Evolutionary conservation across 2,797 vertebrate genomes (phyloP), one percentile per base, ranked within the genome.

Genomic region (Labroides dimidiatus): DNA sequence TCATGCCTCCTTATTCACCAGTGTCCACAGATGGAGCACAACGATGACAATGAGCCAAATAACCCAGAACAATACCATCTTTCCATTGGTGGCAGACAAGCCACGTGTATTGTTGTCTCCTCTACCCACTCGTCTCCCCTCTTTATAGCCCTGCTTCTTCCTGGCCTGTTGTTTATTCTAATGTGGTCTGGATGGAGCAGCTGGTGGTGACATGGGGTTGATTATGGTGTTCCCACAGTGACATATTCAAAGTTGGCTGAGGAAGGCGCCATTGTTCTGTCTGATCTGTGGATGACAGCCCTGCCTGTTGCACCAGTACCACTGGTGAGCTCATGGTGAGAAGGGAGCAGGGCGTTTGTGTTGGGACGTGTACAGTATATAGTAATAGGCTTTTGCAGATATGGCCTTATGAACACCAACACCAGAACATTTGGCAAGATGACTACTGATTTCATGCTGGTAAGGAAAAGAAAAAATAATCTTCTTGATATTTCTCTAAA

Each of bases 181-280:
- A 93, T 91, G 77, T 80, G 85, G 78, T 70, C 72, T 21, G 42
- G 85, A 84, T 75, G 88, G 88, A 93, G 86, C 93, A 94, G 93
- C 93, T 95, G 94, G 90, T 92, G 80, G 88, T 94, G 94, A 93
- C 94, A 94, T 59, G 77, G 82, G 90, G 80, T 90, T 92, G 91
- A 93, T 93, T 92, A 92, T 91, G 91, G 90, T 90, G 90, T 91
- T 91, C 92, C 90, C 87, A 89, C 90, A 91, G 88, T 90, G 91
- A 93, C 89, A 92, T 90, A 85, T 82, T 92, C 86, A 91, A 88
- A 89, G 83, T 82, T 68, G 27, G 78, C 77, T 10, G 69, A 78
- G 83, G 87, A 83, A 87, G 84, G 65, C 75, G 10, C 82, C 76
- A 86, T 91, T 93, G 91, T 93, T 89, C 83, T 78, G 77, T 78